These are phyloP conservation scores for Gallinago solitaria DNA, from an alignment of 2,797 vertebrate genomes.

Conservation along the genomic window DNA sequence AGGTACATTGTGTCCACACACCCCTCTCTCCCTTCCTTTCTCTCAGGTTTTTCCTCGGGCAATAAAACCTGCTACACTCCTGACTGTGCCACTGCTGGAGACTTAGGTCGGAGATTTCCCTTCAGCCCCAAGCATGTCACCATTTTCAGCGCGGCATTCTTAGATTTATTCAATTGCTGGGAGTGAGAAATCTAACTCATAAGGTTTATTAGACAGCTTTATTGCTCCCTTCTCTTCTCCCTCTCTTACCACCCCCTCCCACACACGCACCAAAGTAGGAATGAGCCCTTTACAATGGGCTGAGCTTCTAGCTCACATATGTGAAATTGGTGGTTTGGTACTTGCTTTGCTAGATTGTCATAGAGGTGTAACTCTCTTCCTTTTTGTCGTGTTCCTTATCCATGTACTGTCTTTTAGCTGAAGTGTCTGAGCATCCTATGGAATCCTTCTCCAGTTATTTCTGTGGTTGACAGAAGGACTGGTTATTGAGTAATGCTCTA, in stretches of 20 bases:
- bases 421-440: not conserved
- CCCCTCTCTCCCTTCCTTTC: not conserved
- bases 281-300: not conserved
- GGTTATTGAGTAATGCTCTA: not conserved
- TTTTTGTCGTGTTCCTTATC: not conserved
- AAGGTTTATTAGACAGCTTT: not conserved
- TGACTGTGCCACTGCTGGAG: not conserved
- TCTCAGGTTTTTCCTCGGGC: not conserved
- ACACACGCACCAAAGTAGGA: not conserved
- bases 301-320: not conserved
- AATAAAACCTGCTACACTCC: not conserved
- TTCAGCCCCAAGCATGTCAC: not conserved
- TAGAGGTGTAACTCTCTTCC: not conserved
- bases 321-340: rapidly evolving
- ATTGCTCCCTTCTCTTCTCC: not conserved
- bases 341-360: not conserved
- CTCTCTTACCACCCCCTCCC: rapidly evolving
- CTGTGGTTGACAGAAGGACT: not conserved
- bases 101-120: not conserved
- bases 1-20: not conserved
- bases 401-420: not conserved
- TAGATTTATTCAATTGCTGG: not conserved
- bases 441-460: not conserved
- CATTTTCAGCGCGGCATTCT: not conserved
- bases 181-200: rapidly evolving